Evolutionary conservation across 2,888 invertebrate genomes (phyloP), one percentile per base, ranked within the genome.

Genomic region (Trissolcus japonicus): DNA sequence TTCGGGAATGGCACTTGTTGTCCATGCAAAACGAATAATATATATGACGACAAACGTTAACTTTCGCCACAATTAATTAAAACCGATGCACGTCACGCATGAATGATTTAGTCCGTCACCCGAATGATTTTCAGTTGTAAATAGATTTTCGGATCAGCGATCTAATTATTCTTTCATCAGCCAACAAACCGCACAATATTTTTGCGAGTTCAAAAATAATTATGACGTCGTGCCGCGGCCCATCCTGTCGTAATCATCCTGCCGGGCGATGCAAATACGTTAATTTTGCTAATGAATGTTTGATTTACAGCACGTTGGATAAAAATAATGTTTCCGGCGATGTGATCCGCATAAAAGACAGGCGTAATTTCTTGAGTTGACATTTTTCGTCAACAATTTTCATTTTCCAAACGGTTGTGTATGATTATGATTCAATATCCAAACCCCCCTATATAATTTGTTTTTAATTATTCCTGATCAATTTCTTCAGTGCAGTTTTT

Each of bases 81-180:
- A 71, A 61, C 76, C 61, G 60, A 61, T 56, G 53, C 66, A 54
- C 62, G 71, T 71, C 76, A 56, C 59, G 72, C 76, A 72, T 65
- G 72, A 76, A 76, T 72, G 67, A 71, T 72, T 76, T 35, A 67
- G 67, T 63, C 67, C 48, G 35, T 29, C 29, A 72, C 48, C 19
- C 56, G 76, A 72, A 76, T 76, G 51, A 76, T 76, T 76, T 76
- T 71, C 72, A 54, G 62, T 67, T 72, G 76, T 76, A 72, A 76
- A 76, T 76, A 76, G 67, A 76, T 71, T 71, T 76, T 76, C 72
- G 50, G 71, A 61, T 59, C 71, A 67, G 66, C 63, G 76, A 67
- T 76, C 71, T 66, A 76, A 71, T 76, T 76, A 76, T 76, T 76
- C 71, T 76, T 76, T 76, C 66, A 71, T 71, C 48, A 55, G 29